These are phyloP conservation scores for Drosophila ogumai DNA, from an alignment of 1,140 invertebrate genomes.

Conservation along the genomic window DNA sequence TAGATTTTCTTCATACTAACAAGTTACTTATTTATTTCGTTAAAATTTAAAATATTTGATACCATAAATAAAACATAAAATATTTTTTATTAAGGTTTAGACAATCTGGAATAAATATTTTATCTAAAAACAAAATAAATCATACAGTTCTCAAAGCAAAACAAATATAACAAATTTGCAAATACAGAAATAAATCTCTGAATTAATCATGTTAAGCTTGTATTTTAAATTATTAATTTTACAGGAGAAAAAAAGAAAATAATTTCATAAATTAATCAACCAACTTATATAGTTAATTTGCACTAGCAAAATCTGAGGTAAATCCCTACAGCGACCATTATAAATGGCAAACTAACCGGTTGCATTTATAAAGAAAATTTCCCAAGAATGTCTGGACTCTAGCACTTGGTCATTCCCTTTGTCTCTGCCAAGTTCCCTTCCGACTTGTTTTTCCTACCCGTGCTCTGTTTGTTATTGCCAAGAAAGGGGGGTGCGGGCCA, in stretches of 20 bases:
- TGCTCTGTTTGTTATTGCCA: slow-evolving; percentile 25
- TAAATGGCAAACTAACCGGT: slow-evolving; percentile 64
- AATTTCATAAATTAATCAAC: neutral
- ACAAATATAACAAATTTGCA: too few species aligned
- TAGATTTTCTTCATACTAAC: too few species aligned
- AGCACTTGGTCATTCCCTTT: slow-evolving; percentile 16
- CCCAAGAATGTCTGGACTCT: slow-evolving; percentile 24
- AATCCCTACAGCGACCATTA: slow-evolving; percentile 25
- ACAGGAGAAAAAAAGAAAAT: too few species aligned
- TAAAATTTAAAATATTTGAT: neutral
- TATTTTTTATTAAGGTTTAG: neutral
- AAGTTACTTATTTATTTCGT: too few species aligned
- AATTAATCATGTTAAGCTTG: too few species aligned
- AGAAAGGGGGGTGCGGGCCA: neutral
- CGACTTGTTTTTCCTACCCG: slow-evolving; percentile 8
- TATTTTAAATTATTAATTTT: neutral
- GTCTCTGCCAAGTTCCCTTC: neutral
- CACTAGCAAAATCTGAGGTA: neutral
- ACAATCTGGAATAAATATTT: neutral
- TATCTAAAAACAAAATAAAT: too few species aligned
- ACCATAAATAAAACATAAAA: neutral
- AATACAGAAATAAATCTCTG: too few species aligned
- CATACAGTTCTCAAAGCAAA: too few species aligned
- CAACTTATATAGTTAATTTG: neutral
- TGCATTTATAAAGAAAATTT: slow-evolving; percentile 59